Conservation (phyloP, 2,797 vertebrate species). For the Microchirus variegatus region DNA sequence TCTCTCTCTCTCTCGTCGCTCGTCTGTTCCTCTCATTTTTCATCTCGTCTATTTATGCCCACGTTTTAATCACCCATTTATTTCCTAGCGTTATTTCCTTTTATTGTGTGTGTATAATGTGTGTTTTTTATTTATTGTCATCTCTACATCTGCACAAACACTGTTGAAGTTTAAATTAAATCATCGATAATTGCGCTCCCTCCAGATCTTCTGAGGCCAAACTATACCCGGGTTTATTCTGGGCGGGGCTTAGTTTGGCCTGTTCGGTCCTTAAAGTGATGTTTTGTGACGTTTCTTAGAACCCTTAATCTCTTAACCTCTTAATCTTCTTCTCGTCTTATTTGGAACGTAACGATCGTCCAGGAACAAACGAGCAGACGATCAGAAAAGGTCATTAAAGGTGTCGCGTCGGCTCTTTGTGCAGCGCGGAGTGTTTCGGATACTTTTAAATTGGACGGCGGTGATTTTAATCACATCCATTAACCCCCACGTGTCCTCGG, state of each 20-base stretch:
- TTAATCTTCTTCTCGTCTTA: background rate
- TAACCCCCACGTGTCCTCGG: no score
- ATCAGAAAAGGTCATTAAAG: constrained; percentile 12
- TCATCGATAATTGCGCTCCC: background rate
- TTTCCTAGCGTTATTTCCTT: constrained; percentile 29
- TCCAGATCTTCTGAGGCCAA: no score
- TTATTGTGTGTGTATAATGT: background rate
- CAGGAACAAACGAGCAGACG: constrained; percentile 5
- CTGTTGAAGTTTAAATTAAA: constrained; percentile 9
- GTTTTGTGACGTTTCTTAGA: no score
- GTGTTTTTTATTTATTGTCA: background rate
- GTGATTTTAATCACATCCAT: background rate
- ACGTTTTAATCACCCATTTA: constrained; percentile 46
- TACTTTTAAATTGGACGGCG: background rate
- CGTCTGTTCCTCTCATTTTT: no score
- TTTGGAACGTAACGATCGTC: constrained; percentile 17
- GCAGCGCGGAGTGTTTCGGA: background rate
- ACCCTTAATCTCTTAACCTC: no score
- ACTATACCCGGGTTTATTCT: no score
- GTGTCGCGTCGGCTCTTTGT: background rate
- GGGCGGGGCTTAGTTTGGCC: no score
- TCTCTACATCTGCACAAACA: constrained; percentile 19
- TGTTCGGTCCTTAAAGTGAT: no score
- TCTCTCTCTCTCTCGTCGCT: constrained; percentile 24
- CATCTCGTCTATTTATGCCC: constrained; percentile 47